Evolutionary conservation across 2,797 vertebrate genomes (phyloP), one percentile per base, ranked within the genome.

Genomic region (Gymnoscopelus microlampas): DNA sequence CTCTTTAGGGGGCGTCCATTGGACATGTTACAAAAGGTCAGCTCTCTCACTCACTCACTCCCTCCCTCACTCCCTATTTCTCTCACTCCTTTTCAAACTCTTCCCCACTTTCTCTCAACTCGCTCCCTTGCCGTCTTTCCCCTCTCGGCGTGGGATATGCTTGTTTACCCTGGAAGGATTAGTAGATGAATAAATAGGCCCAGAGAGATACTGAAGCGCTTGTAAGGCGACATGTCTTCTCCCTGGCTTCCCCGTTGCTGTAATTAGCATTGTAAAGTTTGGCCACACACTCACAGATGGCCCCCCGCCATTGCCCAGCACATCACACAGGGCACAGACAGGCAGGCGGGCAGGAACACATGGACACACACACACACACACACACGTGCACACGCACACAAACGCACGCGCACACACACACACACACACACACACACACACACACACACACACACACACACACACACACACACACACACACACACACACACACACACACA

Each of bases 241-340:
- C 11, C 35, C 12, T 13, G 9, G 55, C 32, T 54, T 32, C 65
- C 61, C 69, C 19, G 69, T 26, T 23, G 63, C 56, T 60, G 55
- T 59, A 47, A 72, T 72, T 72, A 72, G 70, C 70, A 72, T 72
- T 60, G 56, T 48, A 66, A 65, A 72, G 70, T 71, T 65, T 53
- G 49, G 55, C 55, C 70, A 60, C 60, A 63, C 61, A 71, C 54
- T 59, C 70, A 58, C 62, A 71, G 55, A 71, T 65, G 60, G 53
- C 68, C 53, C 44, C 39, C 24, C 53, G 1, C 53, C 53, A 49
- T 7, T 12, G 8, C 57, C 35, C 14, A 70, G 55, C 60, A 24
- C 53, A 15, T 53, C 47, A 68, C 39, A 49, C 23, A 50, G 24
- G 23, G 29, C 61, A 63, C 61, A 53, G 61, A 51, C 49, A 63